Conservation (phyloP, 2,797 vertebrate species). For the Typhlichthys eigenmanni region DNA sequence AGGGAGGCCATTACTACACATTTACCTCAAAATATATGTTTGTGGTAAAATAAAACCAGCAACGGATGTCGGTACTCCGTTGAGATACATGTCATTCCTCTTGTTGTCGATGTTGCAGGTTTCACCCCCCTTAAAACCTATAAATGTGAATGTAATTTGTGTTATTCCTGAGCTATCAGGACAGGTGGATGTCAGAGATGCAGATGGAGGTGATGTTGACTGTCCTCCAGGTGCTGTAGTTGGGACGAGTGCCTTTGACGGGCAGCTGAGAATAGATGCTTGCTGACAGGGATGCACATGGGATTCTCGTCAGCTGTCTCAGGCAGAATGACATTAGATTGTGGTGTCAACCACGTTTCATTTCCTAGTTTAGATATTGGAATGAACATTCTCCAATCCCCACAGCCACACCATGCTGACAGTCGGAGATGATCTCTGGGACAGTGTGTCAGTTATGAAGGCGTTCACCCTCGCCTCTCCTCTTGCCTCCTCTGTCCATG, state of each 20-base stretch:
- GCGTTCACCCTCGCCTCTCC: not conserved
- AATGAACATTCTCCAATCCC: constrained; percentile 40
- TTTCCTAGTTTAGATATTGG: constrained; percentile 47
- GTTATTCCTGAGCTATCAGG: no score
- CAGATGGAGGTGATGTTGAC: constrained; percentile 18
- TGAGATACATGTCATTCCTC: no score
- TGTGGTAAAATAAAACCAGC: no score
- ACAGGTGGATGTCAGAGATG: no score
- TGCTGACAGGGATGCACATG: constrained; percentile 54
- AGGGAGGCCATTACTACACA: no score
- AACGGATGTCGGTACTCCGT: no score
- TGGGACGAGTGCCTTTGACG: constrained; percentile 26
- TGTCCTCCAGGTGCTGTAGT: constrained; percentile 1
- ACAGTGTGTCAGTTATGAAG: no score
- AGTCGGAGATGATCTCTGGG: constrained; percentile 1
- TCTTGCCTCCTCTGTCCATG: constrained; percentile 16
- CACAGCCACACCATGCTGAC: constrained; percentile 14
- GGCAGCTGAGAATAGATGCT: constrained; percentile 38
- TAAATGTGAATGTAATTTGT: no score
- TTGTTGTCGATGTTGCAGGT: no score
- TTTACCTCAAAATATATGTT: no score
- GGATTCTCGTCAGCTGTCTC: constrained; percentile 52
- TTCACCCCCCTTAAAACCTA: no score
- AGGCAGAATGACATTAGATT: constrained; percentile 46
- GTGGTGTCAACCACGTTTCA: constrained; percentile 36